These are phyloP conservation scores for Epirrhoe alternata DNA, from an alignment of 2,888 invertebrate genomes.

Conservation along the genomic window DNA sequence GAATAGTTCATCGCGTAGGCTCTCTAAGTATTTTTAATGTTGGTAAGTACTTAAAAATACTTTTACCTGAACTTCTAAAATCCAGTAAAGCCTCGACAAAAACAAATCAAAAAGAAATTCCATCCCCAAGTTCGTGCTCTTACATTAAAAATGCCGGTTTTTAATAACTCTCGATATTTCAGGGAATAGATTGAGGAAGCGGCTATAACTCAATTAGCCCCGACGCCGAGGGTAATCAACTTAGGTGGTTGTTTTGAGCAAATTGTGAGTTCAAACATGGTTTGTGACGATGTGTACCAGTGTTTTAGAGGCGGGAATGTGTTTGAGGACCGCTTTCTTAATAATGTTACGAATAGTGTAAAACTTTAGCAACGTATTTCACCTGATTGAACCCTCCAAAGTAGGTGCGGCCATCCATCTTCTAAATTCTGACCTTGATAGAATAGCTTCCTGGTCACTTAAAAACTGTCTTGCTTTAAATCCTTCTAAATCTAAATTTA, in stretches of 20 bases:
- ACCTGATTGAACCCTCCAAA: no score
- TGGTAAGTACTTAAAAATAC: no score
- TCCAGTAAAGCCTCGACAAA: neutral
- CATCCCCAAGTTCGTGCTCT: conserved; percentile 18
- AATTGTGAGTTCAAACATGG: conserved; percentile 38
- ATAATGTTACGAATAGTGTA: no score
- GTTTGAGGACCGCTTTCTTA: neutral
- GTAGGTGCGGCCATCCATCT: no score
- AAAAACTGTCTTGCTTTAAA: no score
- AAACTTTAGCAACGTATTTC: no score
- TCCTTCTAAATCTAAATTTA: no score
- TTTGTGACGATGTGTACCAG: conserved; percentile 29
- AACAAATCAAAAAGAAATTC: conserved; percentile 7
- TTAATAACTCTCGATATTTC: conserved; percentile 31
- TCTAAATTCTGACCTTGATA: no score
- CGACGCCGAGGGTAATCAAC: conserved; percentile 31
- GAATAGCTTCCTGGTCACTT: no score
- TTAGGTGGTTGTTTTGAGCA: conserved; percentile 36
- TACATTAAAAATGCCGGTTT: conserved; percentile 22
- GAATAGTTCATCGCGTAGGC: no score
- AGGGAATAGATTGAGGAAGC: conserved; percentile 25
- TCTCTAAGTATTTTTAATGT: no score
- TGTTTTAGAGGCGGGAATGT: conserved; percentile 9
- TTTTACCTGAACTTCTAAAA: neutral
- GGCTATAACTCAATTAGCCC: conserved; percentile 40